Evolutionary conservation across 2,888 invertebrate genomes (phyloP), one percentile per base, ranked within the genome.

Genomic region (Ochlodes sylvanus): DNA sequence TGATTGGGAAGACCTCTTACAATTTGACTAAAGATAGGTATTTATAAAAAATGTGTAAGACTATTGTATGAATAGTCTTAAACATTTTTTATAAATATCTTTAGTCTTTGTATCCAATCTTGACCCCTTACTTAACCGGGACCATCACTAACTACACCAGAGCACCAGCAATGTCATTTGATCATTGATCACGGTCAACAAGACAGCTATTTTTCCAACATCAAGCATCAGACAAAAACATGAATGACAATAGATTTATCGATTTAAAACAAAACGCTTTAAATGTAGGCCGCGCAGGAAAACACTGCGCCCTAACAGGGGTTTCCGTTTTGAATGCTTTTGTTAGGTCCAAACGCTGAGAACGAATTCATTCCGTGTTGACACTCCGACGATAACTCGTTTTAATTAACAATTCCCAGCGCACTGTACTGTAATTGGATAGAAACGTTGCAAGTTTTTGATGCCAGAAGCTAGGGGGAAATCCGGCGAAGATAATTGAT

Each of bases 351-450:
- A 27, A 42, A 44, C n/a, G 21, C 50, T 21, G 21, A 27, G 47
- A 58, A 34, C 21, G 57, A 58, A 64, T 27, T 57, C 19, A 65
- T 65, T 57, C 21, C 27, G 38, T 63, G 50, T 58, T 65, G 38
- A 65, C 57, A 58, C 50, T 56, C 41, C 14, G n/a, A 34, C 17
- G 38, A 21, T 38, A 47, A 44, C 50, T 19, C 65, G 50, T 58
- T 65, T 65, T 64, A 64, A 63, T 63, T 63, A 63, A 63, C 21
- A 63, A 17, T 63, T 63, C 38, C 52, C 44, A 32, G 42, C 17
- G 17, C 10, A 12, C 15, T 55, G 12, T 41, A 12, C 15, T 55
- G 12, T 41, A 58, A 58, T 58, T 42, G 42, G 19, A 38, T 52
- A 21, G 41, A 21, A 58, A 21, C 27, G 17, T 19, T 21, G 10